Base-by-base conservation (phyloP, 2,888 invertebrate genomes). In the Heliconius erato region DNA sequence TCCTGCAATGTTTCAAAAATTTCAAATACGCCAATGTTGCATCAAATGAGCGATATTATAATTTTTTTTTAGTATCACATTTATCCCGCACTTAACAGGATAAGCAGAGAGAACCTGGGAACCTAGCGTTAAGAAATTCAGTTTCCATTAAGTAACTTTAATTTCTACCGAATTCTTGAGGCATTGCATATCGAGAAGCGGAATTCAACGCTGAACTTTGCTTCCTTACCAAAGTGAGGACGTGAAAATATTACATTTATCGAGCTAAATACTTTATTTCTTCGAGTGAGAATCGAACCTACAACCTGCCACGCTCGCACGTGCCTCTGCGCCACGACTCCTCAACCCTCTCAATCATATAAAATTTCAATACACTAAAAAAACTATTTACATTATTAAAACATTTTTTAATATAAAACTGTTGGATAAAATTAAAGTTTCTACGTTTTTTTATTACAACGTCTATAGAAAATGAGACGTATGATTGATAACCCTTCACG, bases 401-500 rank as follows among this genome's bases (percentile, higher is more conserved):
- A 67, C 68, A 68, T 49, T 78, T 67, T 63, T 78, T 68, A 78
- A 78, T 78, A 68, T 63, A n/a, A 76, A 76, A 76, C 12, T 49
- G 49, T 44, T 49, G 23, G 28, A 78, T 67, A 78, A 68, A 78
- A 78, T 78, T 67, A 78, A 49, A 67, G 44, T 68, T 44, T 68
- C 3, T 7, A 67, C 63, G 35, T 35, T 68, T 78, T 32, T 78
- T 77, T 78, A 44, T 26, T 23, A 67, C 3, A 28, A 23, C 49
- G 68, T 67, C 68, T 74, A 65, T 74, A 44, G 59, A 49, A n/a
- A 72, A 76, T 77, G 77, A 72, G 80, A 79, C 80, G 19, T 19
- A 72, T 83, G 82, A 83, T 83, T 83, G 82, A 83, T 83, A 80
- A 78, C 77, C 40, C 67, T 69, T 77, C 44, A 69, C 44, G 65